Evolutionary conservation across 1,140 invertebrate species (phyloP), one percentile per base, ranked within the genome.

Genomic region (Leptinotarsa lineolata): DNA sequence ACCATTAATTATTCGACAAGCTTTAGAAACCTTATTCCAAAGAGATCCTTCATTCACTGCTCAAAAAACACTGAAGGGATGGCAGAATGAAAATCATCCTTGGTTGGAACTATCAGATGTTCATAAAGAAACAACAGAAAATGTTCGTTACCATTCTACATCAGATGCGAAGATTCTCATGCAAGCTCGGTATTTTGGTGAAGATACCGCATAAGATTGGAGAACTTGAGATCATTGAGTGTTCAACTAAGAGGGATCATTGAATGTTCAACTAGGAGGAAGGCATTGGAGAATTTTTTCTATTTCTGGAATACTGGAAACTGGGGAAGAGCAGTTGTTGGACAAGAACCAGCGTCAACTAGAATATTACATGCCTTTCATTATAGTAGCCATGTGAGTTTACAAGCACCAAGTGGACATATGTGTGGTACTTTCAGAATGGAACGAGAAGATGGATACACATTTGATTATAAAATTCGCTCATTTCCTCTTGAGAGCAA

Each of bases 351-450:
- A 61, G 89, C 96, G 67, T 88, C 99, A 54, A 95, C 94, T 8
- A 91, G 92, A 77, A 88, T 90, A 58, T 89, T 94, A 76, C 97
- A 97, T 66, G 96, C 96, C 78, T 99, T 98, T 88, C 97, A 99
- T 85, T 99, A 99, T n/a, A n/a, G n/a, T n/a, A n/a, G n/a, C n/a
- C n/a, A n/a, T n/a, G n/a, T n/a, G n/a, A n/a, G n/a, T n/a, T 87
- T 99, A 68, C 96, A 98, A 86, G 96, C 96, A 63, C 95, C 96
- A n/a, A 96, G 95, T 85, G 97, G 97, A 45, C 96, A 98, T 82
- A 99, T 99, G 97, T 98, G 97, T 97, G 97, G 96, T 59, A 98
- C 95, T 13, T 99, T 97, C 83, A 90, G 95, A 81, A 95, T 99
- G 93, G 97, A 98, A 86, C 89, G 95, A 74, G 94, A 97, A 86